Base-by-base conservation (phyloP, 2,888 invertebrate species). In the Micoletzkya japonica region DNA sequence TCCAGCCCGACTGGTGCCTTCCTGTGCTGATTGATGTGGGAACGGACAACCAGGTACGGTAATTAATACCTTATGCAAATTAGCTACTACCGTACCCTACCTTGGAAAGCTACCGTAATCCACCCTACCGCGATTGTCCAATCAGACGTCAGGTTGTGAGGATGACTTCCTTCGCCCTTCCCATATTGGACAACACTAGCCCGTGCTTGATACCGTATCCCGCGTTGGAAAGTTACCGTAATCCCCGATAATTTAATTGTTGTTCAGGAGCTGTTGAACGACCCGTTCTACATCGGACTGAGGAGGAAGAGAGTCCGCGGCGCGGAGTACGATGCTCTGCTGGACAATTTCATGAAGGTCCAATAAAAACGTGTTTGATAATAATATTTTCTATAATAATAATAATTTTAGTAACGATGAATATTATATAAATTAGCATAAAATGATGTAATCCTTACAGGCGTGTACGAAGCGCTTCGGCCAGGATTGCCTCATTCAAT, bases 301-400 rank as follows among this genome's bases (percentile, higher is more conserved):
- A 90, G 91, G 32, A 93, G 96, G 82, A 90, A 90, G 76, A 91
- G 98, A 72, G 90, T 92, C 7, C 90, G 91, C 20, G 98, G 97
- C 4, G 85, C 88, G 0, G 90, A 90, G 72, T 99, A 98, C 87
- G 95, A 97, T 86, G 92, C 92, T 49, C 92, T 99, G 81, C 86
- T 98, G 54, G 95, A 98, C 14, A 97, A 98, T 89, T 98, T 99
- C 87, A 97, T 98, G 97, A 86, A 90, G 70, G 94, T 68, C 26
- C 58, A 10, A 95, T 0, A 92, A 91, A 30, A 93, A 95, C 89
- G 82, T 76, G 20, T 20, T 44, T 36, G 20, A 7, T n/a, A n/a
- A 52, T 52, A 52, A 24, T 50, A 49, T 44, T n/a, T 4, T 4
- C 2, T 2, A 7, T 34, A 24, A 30, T 4, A 52, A 6, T 6